Evolutionary conservation across 2,113 vertebrate species (phyloP), one percentile per base, ranked within the genome.

Genomic region (Trogon melanurus): DNA sequence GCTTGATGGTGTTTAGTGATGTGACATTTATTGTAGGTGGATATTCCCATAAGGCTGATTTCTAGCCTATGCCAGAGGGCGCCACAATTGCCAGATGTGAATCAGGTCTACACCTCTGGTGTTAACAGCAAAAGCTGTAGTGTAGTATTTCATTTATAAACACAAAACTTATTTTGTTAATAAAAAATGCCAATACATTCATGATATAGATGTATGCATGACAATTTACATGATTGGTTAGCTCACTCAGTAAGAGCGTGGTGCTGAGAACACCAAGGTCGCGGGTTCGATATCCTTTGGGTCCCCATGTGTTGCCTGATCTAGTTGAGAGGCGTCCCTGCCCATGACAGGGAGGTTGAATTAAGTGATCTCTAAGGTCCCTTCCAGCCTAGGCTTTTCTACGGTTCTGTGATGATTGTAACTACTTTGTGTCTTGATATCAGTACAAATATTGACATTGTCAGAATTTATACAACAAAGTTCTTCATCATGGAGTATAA

Each of bases 61-160:
- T 79, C 66, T 38, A 6, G 21, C 7, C 30, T 32, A 3, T 44
- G 18, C 47, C 44, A 67, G 20, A 44, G 16, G 19, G 7, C 32
- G 60, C 15, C 38, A 44, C 10, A 75, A 3, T 19, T 67, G 23
- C 0, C 1, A 74, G 20, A 44, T 53, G 20, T 1, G 0, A 47
- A 56, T 15, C 25, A 75, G 10, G 6, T 60, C 44, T 85, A 7
- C 23, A 11, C 67, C 30, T 66, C 16, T 47, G 26, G 36, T 71
- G 38, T 44, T 32, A 75, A 7, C 18, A 79, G 16, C 4, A 61
- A 48, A 76, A 57, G 29, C 7, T 70, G 17, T 69, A 56, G 4
- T 29, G 11, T 58, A 17, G 58, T 48, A 9, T 32, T 41, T 78
- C 41, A 15, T 65, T 79, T n/a, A 47, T 72, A 23, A 57, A 62